These are phyloP conservation scores for Callipepla squamata DNA, from an alignment of 2,113 vertebrate species.

Conservation along the genomic window DNA sequence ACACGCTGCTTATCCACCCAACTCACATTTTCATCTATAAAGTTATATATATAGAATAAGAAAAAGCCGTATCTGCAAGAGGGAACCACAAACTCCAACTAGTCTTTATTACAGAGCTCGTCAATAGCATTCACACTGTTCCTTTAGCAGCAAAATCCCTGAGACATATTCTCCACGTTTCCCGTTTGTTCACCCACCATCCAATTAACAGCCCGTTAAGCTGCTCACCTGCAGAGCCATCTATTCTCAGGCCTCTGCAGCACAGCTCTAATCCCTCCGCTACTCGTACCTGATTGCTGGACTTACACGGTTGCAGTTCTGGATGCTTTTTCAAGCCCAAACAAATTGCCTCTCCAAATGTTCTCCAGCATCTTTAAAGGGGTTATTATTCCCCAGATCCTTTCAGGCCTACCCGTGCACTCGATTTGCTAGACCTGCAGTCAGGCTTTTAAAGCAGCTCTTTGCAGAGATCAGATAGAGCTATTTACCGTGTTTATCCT, in stretches of 20 bases:
- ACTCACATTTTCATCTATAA: background rate
- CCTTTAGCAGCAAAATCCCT: background rate
- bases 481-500: background rate
- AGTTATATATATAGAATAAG: background rate
- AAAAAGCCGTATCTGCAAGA: accelerated
- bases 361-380: background rate
- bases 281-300: background rate
- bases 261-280: background rate
- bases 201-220: background rate
- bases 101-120: background rate
- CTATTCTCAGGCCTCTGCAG: background rate
- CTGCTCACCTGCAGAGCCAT: background rate
- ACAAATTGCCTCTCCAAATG: background rate
- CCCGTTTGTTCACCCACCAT: background rate
- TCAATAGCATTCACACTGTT: background rate
- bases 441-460: background rate
- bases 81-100: background rate
- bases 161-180: background rate
- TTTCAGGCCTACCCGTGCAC: accelerated
- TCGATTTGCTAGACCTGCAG: background rate
- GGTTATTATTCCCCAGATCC: background rate
- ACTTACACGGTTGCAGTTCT: background rate
- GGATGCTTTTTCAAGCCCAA: background rate
- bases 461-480: background rate
- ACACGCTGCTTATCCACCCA: background rate